These are phyloP conservation scores for Cryptomyrus ogoouensis DNA, from an alignment of 2,113 vertebrate species.

Conservation along the genomic window DNA sequence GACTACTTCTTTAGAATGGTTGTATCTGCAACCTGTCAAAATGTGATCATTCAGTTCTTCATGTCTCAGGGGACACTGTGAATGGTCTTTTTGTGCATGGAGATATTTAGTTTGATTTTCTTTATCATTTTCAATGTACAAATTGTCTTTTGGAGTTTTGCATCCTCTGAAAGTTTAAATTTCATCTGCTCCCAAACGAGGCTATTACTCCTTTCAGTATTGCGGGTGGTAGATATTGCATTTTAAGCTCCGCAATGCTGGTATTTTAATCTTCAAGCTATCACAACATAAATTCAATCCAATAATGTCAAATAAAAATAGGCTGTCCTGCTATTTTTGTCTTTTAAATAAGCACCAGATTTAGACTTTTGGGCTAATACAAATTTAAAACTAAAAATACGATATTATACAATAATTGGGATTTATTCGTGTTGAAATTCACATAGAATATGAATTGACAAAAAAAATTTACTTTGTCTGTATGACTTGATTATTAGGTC, in stretches of 20 bases:
- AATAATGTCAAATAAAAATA: not conserved
- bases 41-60: not conserved
- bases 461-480: not conserved
- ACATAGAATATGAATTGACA: not conserved
- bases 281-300: not conserved
- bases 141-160: not conserved
- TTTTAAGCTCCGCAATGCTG: not conserved
- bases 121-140: not conserved
- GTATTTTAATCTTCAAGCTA: not conserved
- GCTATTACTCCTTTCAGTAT: not conserved
- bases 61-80: not conserved
- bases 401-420: not conserved
- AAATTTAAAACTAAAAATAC: not conserved
- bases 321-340: not conserved
- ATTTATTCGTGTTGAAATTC: not conserved
- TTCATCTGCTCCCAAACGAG: not conserved
- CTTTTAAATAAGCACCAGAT: not conserved
- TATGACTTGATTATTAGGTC: not conserved
- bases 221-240: not conserved
- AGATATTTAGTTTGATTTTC: not conserved
- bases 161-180: slow-evolving; percentile 4
- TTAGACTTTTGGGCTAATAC: not conserved
- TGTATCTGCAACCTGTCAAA: slow-evolving; percentile 1
- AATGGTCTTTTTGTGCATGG: not conserved
- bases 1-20: not conserved